These are phyloP conservation scores for Sebastes cheni DNA, from an alignment of 2,797 vertebrate species.

Conservation along the genomic window DNA sequence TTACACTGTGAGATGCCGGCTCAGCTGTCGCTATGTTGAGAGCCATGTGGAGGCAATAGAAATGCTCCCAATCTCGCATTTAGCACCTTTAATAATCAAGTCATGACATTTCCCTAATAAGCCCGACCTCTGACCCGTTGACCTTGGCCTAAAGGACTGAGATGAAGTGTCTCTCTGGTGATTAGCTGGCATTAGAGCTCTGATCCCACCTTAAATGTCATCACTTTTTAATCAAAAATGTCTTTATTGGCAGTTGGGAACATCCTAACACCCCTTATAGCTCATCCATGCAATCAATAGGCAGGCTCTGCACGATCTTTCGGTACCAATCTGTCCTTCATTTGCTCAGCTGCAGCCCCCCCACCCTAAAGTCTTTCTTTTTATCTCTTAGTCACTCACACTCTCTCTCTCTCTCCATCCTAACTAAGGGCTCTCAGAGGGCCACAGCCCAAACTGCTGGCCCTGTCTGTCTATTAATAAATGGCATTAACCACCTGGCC, in stretches of 20 bases:
- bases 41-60: no score
- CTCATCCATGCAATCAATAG: slow-evolving; percentile 63
- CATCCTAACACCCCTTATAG: slow-evolving; percentile 27
- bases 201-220: slow-evolving; percentile 60
- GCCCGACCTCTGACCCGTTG: slow-evolving; percentile 35
- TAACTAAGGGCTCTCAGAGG: slow-evolving; percentile 85
- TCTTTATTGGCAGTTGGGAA: slow-evolving; percentile 59
- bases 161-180: slow-evolving; percentile 23
- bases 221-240: slow-evolving; percentile 59
- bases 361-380: slow-evolving; percentile 33
- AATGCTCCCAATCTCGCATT: no score
- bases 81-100: slow-evolving; percentile 5
- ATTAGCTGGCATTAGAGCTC: slow-evolving; percentile 31
- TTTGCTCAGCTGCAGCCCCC: slow-evolving; percentile 33
- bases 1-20: no score
- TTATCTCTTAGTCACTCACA: slow-evolving; percentile 62
- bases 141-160: slow-evolving; percentile 13
- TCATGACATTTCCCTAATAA: background rate
- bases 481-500: slow-evolving; percentile 87
- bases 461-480: slow-evolving; percentile 89
- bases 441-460: slow-evolving; percentile 79
- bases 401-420: slow-evolving; percentile 72
- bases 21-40: no score
- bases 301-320: slow-evolving; percentile 35
- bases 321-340: slow-evolving; percentile 42